A percentile compares a stretch with the other conserved stretches of the same genome.
Conservation (phyloP, 2,797 vertebrate species). For the Nyctibius grandis region DNA sequence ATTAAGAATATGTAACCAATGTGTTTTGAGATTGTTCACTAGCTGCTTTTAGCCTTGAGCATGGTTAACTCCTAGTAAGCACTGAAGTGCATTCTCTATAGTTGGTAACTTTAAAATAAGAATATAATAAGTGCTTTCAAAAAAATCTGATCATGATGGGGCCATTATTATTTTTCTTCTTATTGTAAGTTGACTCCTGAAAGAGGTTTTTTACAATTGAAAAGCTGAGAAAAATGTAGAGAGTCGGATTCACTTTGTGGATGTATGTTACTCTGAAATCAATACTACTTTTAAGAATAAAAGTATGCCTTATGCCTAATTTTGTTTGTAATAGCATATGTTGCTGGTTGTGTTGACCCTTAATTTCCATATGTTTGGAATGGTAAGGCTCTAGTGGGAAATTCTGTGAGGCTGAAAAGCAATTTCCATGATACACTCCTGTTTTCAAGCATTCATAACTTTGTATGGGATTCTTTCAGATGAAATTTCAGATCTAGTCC, state of each 20-base stretch:
- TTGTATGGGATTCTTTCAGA: neutral
- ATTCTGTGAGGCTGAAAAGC: neutral
- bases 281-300: neutral
- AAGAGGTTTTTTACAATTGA: neutral
- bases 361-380: neutral
- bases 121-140: neutral
- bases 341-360: neutral
- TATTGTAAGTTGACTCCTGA: neutral
- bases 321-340: neutral
- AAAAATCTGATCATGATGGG: neutral
- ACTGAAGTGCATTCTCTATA: neutral
- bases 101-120: neutral
- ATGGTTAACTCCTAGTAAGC: neutral
- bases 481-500: neutral
- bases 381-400: neutral
- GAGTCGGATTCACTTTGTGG: neutral
- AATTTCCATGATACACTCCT: neutral
- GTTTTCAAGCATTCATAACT: neutral
- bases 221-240: neutral
- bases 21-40: neutral
- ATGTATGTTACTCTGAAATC: neutral
- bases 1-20: neutral
- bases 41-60: neutral
- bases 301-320: neutral
- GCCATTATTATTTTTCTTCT: neutral